phyloP scores from a whole-genome alignment of 2,113 vertebrate species.

The Melospiza melodia region DNA sequence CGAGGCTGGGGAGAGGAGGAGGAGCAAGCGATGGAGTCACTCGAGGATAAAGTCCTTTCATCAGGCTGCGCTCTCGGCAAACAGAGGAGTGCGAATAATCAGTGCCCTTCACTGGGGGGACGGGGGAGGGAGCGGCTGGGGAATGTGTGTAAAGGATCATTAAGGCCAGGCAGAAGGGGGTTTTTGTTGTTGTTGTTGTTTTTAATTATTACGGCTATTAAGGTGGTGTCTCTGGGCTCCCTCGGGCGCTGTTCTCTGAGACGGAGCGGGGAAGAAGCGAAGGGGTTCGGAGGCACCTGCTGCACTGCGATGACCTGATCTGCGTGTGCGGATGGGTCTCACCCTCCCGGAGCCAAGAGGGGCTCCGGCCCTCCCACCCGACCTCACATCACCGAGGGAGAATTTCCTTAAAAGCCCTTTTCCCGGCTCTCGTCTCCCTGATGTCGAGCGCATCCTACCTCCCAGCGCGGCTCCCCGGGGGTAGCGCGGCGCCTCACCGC shows the following conservation, averaged over 20 bases:
- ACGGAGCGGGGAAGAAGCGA: neutral
- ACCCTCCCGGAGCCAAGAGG: neutral
- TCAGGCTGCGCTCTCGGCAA: conserved; percentile 47
- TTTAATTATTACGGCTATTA: conserved; percentile 48
- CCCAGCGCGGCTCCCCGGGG: neutral
- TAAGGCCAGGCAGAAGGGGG: conserved; percentile 47
- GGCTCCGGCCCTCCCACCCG: neutral
- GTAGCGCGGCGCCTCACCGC: neutral
- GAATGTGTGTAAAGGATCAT: conserved; percentile 60
- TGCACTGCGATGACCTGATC: neutral
- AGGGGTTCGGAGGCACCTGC: conserved; percentile 21
- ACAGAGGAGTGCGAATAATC: conserved; percentile 51
- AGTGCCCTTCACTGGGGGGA: conserved; percentile 29
- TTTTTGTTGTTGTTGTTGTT: conserved; percentile 44
- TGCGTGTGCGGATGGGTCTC: neutral
- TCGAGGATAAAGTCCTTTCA: conserved; percentile 77
- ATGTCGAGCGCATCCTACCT: neutral
- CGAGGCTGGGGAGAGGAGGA: conserved; percentile 45
- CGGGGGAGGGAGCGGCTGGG: conserved; percentile 34
- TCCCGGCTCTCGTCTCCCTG: neutral
- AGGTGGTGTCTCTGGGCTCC: neutral
- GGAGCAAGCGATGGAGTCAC: conserved; percentile 68
- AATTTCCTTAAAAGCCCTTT: neutral
- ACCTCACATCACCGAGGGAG: neutral
- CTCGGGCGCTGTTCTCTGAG: neutral